phyloP scores from a whole-genome alignment of 2,888 invertebrate genomes.

The Meta bourneti region DNA sequence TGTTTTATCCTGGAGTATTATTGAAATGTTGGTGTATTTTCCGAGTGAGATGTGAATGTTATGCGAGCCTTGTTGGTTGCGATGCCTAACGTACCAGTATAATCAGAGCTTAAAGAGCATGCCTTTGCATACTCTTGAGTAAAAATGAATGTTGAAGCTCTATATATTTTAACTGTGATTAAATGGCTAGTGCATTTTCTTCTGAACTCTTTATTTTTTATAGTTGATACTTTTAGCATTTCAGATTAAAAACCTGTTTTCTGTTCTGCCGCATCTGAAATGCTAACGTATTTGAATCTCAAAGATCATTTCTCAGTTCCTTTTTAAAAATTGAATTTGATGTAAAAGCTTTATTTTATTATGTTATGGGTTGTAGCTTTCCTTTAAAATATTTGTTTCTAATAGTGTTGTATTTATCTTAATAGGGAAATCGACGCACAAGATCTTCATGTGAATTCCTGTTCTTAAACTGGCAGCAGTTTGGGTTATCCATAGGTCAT shows the following conservation, averaged over 20 bases:
- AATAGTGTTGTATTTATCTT: slow-evolving; percentile 48
- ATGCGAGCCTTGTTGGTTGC: not conserved
- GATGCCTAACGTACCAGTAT: not conserved
- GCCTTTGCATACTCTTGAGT: not conserved
- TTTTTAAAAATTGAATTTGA: not conserved
- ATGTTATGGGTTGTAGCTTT: not conserved
- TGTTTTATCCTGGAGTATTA: not conserved
- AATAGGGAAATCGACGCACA: slow-evolving; percentile 48
- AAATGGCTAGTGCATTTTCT: not conserved
- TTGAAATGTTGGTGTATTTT: not conserved
- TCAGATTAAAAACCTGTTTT: too few species aligned
- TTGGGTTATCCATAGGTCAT: slow-evolving; percentile 16
- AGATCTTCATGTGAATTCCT: slow-evolving; percentile 58
- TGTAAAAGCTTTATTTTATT: not conserved
- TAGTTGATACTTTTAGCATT: not conserved
- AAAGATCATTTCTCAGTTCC: not conserved
- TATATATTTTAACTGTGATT: too few species aligned
- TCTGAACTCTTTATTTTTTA: not conserved
- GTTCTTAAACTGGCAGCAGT: slow-evolving; percentile 27
- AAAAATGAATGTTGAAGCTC: not conserved
- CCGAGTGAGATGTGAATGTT: not conserved
- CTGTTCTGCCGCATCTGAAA: not conserved
- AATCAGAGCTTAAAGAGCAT: not conserved
- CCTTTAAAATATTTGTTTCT: not conserved
- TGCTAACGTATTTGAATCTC: not conserved